Base-by-base conservation (phyloP, 1,140 invertebrate genomes). In the Reticulitermes speratus region DNA sequence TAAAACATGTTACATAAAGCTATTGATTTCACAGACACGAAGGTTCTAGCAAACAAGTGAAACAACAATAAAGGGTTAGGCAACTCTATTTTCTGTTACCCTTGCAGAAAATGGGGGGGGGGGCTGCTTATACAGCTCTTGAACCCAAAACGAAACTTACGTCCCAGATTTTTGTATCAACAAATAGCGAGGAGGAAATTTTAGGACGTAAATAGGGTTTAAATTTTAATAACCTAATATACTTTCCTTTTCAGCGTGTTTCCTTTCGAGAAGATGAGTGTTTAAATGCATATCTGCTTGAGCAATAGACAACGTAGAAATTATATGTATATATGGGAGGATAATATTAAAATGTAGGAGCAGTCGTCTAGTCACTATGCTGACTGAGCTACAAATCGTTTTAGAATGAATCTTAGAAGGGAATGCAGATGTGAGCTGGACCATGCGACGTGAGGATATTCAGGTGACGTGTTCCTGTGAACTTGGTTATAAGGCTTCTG, bases 1-100 rank as follows among this genome's bases (percentile, higher is more conserved):
- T 75, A 75, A 75, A 75, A 25, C 65, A n/a, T 30, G 65, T 75
- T 75, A 75, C n/a, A 75, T 75, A 75, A 75, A 30, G 65, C 65
- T 75, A 75, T 75, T 75, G 65, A 75, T 75, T 75, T 30, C n/a
- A 14, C 25, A 75, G 65, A 30, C 65, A 25, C 8, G 65, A 30
- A 75, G 65, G 2, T 30, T 30, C 25, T 30, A 30, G n/a, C 1
- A 6, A 30, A 9, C 3, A 75, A 75, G 25, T 75, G n/a, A 25
- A 30, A 30, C 25, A 30, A 25, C 25, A 11, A 25, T 9, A 30
- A 8, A 25, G 52, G 19, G 52, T 55, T 55, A 16, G 19, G 52
- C 0, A 0, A 30, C 65, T 30, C 25, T 25, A 30, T 16, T 30
- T 25, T 75, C 65, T 75, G 2, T 75, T 9, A 0, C 2, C 52